These are phyloP conservation scores for Pardosa pseudoannulata DNA, from an alignment of 2,888 invertebrate genomes.

Conservation along the genomic window DNA sequence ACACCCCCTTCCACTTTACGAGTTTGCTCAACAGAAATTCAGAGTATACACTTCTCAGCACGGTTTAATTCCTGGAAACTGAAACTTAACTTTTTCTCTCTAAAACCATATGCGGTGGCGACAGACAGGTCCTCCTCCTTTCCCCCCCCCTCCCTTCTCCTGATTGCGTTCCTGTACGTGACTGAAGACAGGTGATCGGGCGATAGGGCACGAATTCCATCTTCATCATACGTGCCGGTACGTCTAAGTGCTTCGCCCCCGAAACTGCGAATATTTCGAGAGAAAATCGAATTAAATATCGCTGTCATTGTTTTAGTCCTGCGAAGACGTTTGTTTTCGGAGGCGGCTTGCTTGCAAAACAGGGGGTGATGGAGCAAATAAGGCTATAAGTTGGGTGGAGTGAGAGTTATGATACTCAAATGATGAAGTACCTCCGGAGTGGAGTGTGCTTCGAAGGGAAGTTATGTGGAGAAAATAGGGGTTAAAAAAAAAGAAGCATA, in stretches of 20 bases:
- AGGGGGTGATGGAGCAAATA: background rate
- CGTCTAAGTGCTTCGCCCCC: too few species aligned
- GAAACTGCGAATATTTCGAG: background rate
- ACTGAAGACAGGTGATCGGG: background rate
- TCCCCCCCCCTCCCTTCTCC: background rate
- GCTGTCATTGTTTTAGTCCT: background rate
- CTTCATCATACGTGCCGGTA: too few species aligned
- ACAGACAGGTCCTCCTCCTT: background rate
- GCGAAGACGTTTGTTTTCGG: background rate
- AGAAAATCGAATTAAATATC: background rate
- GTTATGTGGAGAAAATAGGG: too few species aligned
- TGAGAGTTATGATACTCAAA: background rate
- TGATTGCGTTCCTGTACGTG: background rate
- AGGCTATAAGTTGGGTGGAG: background rate
- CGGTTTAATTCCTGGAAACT: too few species aligned
- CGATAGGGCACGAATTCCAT: slow-evolving; percentile 3
- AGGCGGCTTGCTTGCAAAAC: background rate
- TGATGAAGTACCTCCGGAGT: too few species aligned
- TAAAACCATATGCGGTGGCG: too few species aligned
- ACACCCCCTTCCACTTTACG: too few species aligned
- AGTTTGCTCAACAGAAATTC: too few species aligned
- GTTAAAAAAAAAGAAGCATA: too few species aligned
- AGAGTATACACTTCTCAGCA: too few species aligned
- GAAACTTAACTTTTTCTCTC: too few species aligned
- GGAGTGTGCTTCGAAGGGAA: too few species aligned